A percentile compares a stretch with the other conserved stretches of the same genome.
Conservation (phyloP, 2,797 vertebrate species). For the Haliaeetus albicilla region DNA sequence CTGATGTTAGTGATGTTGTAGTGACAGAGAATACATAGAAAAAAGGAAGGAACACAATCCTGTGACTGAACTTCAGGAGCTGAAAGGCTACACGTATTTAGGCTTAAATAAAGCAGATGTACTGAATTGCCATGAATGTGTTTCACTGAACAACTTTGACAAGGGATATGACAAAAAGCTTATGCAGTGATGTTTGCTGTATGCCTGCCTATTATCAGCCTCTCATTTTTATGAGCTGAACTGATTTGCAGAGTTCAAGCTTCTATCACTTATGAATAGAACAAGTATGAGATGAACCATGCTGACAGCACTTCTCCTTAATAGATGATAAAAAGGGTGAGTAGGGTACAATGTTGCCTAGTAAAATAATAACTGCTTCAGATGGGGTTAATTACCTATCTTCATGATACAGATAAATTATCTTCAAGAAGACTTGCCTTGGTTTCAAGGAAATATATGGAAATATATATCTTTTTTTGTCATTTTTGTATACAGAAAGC, state of each 20-base stretch:
- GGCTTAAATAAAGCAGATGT: background rate
- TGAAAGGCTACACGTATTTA: background rate
- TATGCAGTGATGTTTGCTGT: background rate
- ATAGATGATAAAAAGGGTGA: background rate
- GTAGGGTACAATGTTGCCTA: background rate
- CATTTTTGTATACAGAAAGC: background rate
- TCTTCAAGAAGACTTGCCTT: background rate
- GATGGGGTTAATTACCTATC: background rate
- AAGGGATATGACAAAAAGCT: background rate
- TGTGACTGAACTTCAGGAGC: background rate
- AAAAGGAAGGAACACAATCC: background rate
- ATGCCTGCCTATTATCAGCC: background rate
- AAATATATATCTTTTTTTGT: background rate
- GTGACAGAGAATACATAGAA: background rate
- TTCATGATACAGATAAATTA: background rate
- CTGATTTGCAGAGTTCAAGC: slow-evolving; percentile 1
- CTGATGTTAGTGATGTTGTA: background rate
- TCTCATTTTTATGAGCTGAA: background rate
- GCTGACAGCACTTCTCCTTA: background rate
- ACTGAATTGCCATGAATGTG: background rate
- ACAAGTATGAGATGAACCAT: background rate
- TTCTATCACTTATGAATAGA: background rate
- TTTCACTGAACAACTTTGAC: background rate
- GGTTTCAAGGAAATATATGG: background rate
- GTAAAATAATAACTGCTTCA: background rate